phyloP scores from a whole-genome alignment of 23 tunicate species.

The Oikopleura dioica region DNA sequence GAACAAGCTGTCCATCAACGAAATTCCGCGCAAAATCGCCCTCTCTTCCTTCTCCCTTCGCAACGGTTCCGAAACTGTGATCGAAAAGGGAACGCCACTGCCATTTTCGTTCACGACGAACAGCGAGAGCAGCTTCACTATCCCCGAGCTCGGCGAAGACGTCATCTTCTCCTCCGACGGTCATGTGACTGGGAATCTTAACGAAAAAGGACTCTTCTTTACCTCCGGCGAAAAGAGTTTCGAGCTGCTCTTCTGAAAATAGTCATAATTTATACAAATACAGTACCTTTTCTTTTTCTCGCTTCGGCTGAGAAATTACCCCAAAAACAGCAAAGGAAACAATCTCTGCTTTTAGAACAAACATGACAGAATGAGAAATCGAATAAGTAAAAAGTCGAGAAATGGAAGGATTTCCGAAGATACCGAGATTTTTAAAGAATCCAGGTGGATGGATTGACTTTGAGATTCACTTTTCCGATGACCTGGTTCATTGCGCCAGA shows the following conservation, averaged over 20 bases:
- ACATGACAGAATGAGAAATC: background rate
- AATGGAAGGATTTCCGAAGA: background rate
- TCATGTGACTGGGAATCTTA: background rate
- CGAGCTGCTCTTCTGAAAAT: background rate
- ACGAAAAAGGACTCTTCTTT: background rate
- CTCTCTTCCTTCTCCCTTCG: background rate
- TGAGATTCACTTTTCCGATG: background rate
- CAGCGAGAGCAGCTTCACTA: background rate
- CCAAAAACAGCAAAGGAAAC: background rate
- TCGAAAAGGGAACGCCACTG: background rate
- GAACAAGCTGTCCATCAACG: background rate
- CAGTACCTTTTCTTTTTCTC: background rate
- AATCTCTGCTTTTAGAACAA: background rate
- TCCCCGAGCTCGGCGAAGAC: background rate
- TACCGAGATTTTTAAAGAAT: background rate
- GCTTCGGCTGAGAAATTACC: background rate
- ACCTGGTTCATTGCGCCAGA: background rate
- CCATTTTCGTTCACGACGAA: background rate
- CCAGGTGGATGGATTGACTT: slow-evolving; percentile 6
- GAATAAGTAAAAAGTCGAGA: background rate
- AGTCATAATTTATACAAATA: background rate
- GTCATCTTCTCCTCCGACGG: background rate
- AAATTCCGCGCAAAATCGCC: background rate
- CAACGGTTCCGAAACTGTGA: background rate
- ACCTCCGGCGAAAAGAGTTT: background rate